Evolutionary conservation across 2,888 invertebrate species (phyloP), one percentile per base, ranked within the genome.

Genomic region (Aspidiotus rigidus): DNA sequence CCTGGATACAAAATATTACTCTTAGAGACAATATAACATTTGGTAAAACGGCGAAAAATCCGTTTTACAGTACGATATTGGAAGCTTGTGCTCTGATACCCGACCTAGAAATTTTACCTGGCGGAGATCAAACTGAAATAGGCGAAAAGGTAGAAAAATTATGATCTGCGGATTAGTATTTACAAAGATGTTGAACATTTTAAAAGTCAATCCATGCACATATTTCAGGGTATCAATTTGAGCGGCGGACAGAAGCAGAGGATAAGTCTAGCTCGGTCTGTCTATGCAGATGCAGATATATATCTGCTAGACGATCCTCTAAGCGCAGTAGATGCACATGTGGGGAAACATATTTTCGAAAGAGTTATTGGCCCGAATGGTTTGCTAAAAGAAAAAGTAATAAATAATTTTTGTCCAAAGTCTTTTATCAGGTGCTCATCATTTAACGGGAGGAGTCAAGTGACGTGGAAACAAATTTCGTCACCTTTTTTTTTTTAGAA

Each of bases 1-100:
- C 97, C 0, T 98, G 98, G 98, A 97, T 98, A 70, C 97, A 97
- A 79, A 98, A 98, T 80, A 90, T 91, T 6, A 93, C 95, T 0
- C 80, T 98, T 41, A 86, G 88, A 75, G 90, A 96, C 76, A 98
- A 98, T 79, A 92, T 99, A 73, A 77, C 94, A 42, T 98, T 98
- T 79, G 94, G 94, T n/a, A 86, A 87, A 73, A 75, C 82, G 0
- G 82, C 86, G 62, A 86, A 93, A 75, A 83, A 85, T 70, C 80
- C 80, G 69, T 80, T 83, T 59, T 97, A 97, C 77, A 83, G 88
- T 73, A 83, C 84, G 70, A 87, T 95, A 0, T 83, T 99, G 54
- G 88, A 90, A 72, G 89, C 93, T 0, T 98, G 97, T 79, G 96
- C 96, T 2, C 81, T 99, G 69, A 85, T 84, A 74, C 85, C 92